A percentile compares a stretch with the other conserved stretches of the same genome.
Evolutionary conservation across 2,888 invertebrate species (phyloP).

Genomic region (Xestoiulus laeticollis): DNA sequence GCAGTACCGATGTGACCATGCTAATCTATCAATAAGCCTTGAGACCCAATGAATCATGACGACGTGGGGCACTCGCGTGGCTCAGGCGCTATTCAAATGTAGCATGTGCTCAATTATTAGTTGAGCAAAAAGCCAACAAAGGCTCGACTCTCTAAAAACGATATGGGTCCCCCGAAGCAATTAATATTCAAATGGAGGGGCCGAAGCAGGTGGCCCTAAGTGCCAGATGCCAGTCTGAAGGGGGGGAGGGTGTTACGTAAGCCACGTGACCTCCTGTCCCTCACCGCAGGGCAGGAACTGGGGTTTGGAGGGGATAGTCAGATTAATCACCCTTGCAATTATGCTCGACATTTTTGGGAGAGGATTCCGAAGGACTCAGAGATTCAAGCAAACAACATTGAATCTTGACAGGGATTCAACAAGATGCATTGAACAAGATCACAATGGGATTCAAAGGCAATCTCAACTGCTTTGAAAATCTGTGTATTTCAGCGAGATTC

Average conservation of each 20-base stretch:
- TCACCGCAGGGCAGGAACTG: neutral
- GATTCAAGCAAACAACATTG: too few species aligned
- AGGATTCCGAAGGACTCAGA: too few species aligned
- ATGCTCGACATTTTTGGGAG: too few species aligned
- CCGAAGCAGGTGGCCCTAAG: neutral
- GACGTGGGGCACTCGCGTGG: neutral
- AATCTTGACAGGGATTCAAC: too few species aligned
- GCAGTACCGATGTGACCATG: too few species aligned
- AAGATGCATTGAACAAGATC: too few species aligned
- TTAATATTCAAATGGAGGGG: neutral
- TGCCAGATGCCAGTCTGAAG: neutral
- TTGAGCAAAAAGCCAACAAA: neutral
- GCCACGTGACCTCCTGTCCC: neutral
- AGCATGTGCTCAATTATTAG: neutral
- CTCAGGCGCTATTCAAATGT: neutral
- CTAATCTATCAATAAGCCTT: neutral
- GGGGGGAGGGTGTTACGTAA: neutral
- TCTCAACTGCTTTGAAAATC: too few species aligned
- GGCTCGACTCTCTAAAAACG: neutral
- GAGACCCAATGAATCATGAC: neutral
- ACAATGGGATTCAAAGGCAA: too few species aligned
- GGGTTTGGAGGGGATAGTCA: neutral
- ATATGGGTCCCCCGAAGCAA: neutral
- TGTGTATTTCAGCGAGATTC: too few species aligned
- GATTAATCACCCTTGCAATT: neutral